A percentile compares a stretch with the other conserved stretches of the same genome.
These are phyloP conservation scores for Zenarchopterus dispar DNA, from an alignment of 2,797 vertebrate genomes.

Conservation along the genomic window DNA sequence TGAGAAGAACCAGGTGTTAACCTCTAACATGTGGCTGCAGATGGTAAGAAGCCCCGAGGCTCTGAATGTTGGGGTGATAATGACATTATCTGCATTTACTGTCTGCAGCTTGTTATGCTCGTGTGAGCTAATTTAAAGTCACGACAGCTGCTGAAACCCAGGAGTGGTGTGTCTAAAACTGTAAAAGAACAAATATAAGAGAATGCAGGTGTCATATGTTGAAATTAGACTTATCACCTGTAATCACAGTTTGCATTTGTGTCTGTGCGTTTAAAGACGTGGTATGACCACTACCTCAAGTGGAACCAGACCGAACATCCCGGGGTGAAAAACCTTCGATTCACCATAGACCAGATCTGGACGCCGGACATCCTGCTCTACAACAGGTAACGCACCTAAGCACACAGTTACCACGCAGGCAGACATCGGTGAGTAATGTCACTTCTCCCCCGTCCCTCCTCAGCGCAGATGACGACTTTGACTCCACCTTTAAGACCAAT, in stretches of 20 bases:
- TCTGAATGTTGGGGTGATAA: not conserved
- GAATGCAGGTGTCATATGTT: not conserved
- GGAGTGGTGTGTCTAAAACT: conserved; percentile 1
- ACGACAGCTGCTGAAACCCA: not conserved
- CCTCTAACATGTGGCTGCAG: conserved; percentile 84
- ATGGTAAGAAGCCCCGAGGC: conserved; percentile 77
- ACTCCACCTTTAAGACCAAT: conserved; percentile 87
- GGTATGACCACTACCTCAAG: conserved; percentile 86
- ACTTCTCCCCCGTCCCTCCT: conserved; percentile 58
- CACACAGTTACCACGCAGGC: not conserved
- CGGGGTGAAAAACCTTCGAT: conserved; percentile 86
- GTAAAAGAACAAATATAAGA: not conserved
- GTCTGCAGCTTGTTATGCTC: no score
- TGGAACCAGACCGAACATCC: conserved; percentile 87
- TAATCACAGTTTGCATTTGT: not conserved
- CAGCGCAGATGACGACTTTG: conserved; percentile 88
- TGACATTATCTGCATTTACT: not conserved
- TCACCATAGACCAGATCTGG: conserved; percentile 86
- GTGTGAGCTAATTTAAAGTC: not conserved
- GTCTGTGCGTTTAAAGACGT: conserved; percentile 71
- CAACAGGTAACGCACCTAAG: conserved; percentile 80
- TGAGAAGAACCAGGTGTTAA: conserved; percentile 87
- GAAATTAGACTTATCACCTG: not conserved
- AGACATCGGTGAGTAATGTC: conserved; percentile 30
- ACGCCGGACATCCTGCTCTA: conserved; percentile 86